phyloP scores from a whole-genome alignment of 2,797 vertebrate genomes.

The Erithacus rubecula region DNA sequence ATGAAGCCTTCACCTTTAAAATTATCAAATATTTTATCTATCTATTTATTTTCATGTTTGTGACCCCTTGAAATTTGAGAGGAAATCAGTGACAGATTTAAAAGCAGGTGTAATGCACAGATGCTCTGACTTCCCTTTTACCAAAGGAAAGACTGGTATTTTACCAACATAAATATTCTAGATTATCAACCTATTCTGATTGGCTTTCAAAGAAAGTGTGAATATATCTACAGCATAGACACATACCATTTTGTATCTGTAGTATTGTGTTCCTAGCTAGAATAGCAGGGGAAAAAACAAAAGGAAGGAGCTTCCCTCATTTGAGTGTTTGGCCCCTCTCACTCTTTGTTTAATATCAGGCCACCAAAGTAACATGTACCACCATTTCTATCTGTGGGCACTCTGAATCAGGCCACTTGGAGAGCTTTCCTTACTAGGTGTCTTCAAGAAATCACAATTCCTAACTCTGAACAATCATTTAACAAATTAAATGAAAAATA shows the following conservation, averaged over 20 bases:
- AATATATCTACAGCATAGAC: not conserved
- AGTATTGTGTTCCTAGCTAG: not conserved
- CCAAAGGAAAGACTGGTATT: not conserved
- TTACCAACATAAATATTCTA: not conserved
- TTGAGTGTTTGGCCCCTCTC: not conserved
- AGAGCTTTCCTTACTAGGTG: not conserved
- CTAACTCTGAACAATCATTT: not conserved
- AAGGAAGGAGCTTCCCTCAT: not conserved
- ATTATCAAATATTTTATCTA: not conserved
- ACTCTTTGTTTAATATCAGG: not conserved
- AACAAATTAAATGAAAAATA: conserved; percentile 6
- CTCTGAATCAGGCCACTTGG: not conserved
- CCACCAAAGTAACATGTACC: not conserved
- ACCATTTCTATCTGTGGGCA: not conserved
- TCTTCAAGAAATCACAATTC: not conserved
- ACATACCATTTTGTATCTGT: not conserved
- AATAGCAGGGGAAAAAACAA: not conserved
- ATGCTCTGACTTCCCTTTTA: not conserved
- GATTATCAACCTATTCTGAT: not conserved
- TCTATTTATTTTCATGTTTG: not conserved
- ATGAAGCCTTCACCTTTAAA: not conserved
- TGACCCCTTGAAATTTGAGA: not conserved
- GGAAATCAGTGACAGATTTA: not conserved
- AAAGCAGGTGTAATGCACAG: not conserved
- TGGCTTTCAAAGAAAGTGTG: not conserved